Evolutionary conservation across 2,797 vertebrate species (phyloP).

Genomic region (Phaenicophaeus curvirostris): DNA sequence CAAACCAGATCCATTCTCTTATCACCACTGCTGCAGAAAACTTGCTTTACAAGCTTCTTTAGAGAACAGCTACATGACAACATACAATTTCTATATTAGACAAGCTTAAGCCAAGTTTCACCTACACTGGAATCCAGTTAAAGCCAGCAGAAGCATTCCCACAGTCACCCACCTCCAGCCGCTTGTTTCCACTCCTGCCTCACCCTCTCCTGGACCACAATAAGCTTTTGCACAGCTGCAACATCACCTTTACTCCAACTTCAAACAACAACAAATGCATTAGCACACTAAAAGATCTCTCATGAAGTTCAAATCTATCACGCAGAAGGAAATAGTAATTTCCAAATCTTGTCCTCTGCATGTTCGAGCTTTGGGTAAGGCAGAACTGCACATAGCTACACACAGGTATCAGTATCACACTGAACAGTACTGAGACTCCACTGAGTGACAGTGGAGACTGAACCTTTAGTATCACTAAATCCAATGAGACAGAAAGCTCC

Average conservation of each 20-base stretch:
- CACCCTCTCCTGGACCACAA: neutral
- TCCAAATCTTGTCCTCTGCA: neutral
- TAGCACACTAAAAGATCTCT: neutral
- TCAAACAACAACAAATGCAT: neutral
- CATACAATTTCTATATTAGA: neutral
- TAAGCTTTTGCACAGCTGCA: neutral
- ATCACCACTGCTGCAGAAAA: slow-evolving; percentile 6
- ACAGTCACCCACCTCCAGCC: neutral
- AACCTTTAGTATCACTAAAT: slow-evolving; percentile 47
- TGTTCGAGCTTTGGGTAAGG: neutral
- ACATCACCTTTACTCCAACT: neutral
- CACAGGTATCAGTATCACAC: neutral
- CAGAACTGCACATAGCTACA: neutral
- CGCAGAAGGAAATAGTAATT: neutral
- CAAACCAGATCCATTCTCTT: neutral
- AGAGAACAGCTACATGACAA: neutral
- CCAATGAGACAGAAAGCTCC: slow-evolving; percentile 56
- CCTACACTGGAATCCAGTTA: neutral
- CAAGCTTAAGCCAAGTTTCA: slow-evolving; percentile 15
- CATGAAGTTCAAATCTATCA: neutral
- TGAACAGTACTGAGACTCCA: neutral
- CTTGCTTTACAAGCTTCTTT: slow-evolving; percentile 6
- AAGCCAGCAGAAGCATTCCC: neutral
- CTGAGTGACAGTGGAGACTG: neutral
- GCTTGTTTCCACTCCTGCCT: neutral